Conservation (phyloP, 1,140 invertebrate species). For the Drosophila saltans region DNA sequence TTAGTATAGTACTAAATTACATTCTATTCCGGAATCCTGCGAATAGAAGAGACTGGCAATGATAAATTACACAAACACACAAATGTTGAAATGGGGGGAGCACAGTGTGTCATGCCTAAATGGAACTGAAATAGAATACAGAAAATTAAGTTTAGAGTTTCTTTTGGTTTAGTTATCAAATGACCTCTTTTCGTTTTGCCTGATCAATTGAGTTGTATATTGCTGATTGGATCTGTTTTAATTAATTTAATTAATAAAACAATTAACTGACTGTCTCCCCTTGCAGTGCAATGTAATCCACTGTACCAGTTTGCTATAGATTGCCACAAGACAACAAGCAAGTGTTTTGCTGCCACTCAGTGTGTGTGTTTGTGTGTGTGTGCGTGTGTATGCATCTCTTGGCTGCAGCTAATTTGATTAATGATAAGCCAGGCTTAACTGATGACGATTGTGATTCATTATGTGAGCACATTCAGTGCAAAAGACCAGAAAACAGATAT, state of each 20-base stretch:
- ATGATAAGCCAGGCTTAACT: conserved; percentile 79
- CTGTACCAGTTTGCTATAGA: conserved; percentile 48
- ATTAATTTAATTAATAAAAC: conserved; percentile 13
- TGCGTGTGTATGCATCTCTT: conserved; percentile 2
- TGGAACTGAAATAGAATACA: neutral
- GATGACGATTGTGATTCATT: conserved; percentile 80
- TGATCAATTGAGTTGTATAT: neutral
- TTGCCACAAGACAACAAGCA: conserved; percentile 36
- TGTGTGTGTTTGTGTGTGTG: conserved; percentile 18
- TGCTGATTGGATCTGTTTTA: neutral
- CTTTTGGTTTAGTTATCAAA: no score
- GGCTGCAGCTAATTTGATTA: conserved; percentile 79
- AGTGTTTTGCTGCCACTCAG: conserved; percentile 53
- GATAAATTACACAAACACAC: conserved; percentile 50
- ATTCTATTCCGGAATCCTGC: conserved; percentile 29
- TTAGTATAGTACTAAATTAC: conserved; percentile 4
- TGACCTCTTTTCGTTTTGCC: no score
- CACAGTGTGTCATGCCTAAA: conserved; percentile 30
- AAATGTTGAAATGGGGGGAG: conserved; percentile 38
- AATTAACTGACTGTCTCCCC: neutral
- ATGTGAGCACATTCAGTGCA: conserved; percentile 74
- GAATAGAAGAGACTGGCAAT: conserved; percentile 41
- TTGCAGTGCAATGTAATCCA: conserved; percentile 28
- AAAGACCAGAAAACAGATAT: conserved; percentile 46
- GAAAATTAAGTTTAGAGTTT: no score